Conservation (phyloP, 2,888 invertebrate species). For the Dasysyrphus albostriatus region DNA sequence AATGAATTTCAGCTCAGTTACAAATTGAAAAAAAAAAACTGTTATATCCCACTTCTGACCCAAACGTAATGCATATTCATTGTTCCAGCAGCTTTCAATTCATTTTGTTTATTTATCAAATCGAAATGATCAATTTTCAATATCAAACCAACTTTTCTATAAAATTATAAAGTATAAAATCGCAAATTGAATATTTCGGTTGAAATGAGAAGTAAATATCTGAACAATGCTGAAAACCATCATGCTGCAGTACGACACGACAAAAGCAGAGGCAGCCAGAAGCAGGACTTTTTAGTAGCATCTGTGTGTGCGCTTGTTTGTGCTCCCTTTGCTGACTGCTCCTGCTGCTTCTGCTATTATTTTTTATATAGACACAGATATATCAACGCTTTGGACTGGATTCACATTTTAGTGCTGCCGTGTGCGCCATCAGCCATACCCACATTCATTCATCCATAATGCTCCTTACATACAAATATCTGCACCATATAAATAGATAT, state of each 20-base stretch:
- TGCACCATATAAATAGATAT: constrained; percentile 17
- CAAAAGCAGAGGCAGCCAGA: constrained; percentile 31
- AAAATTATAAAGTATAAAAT: neutral
- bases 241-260: constrained; percentile 63
- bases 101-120: too few relatives aligned
- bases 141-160: too few relatives aligned
- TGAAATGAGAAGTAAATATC: constrained; percentile 41
- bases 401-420: constrained; percentile 71
- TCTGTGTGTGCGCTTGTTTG: constrained; percentile 72
- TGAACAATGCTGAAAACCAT: constrained; percentile 59
- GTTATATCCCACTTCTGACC: too few relatives aligned
- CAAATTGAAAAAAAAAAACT: too few relatives aligned
- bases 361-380: constrained; percentile 34
- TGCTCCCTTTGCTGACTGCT: constrained; percentile 62
- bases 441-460: constrained; percentile 73
- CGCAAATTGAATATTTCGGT: constrained; percentile 7
- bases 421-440: constrained; percentile 77
- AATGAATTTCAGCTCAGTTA: too few relatives aligned
- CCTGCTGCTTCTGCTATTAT: constrained; percentile 37
- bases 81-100: too few relatives aligned
- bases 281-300: constrained; percentile 68
- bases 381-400: constrained; percentile 62
- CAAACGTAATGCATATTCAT: too few relatives aligned
- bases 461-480: constrained; percentile 60
- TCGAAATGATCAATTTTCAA: too few relatives aligned